Evolutionary conservation across 2,113 vertebrate genomes (phyloP).

Genomic region (Cyanoderma ruficeps): DNA sequence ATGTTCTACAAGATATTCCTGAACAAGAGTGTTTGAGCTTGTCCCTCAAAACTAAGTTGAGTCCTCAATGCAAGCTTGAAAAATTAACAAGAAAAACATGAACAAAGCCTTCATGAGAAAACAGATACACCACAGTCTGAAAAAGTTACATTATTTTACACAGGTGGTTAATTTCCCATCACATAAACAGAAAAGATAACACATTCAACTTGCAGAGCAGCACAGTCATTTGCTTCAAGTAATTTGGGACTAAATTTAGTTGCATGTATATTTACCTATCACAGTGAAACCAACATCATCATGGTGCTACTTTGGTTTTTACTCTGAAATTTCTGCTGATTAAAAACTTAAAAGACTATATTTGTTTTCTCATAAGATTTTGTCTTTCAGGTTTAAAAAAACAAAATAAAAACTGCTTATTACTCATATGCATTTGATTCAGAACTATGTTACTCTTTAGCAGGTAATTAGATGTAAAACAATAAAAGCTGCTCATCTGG

Average conservation of each 20-base stretch:
- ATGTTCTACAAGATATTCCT: background rate
- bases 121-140: background rate
- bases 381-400: background rate
- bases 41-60: background rate
- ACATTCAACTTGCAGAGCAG: background rate
- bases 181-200: background rate
- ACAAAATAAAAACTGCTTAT: background rate
- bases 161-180: background rate
- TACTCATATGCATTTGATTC: background rate
- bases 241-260: background rate
- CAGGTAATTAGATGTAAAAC: slow-evolving; percentile 38
- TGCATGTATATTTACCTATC: background rate
- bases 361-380: background rate
- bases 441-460: background rate
- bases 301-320: background rate
- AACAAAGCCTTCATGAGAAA: background rate
- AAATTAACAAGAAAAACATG: background rate
- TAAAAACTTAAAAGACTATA: background rate
- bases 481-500: slow-evolving; percentile 21
- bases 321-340: background rate
- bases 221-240: background rate
- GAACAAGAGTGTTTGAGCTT: background rate
- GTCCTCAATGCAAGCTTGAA: background rate
- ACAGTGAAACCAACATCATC: background rate
- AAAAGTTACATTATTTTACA: background rate